Conservation (phyloP, 2,888 invertebrate genomes). For the Ophion slaviceki region DNA sequence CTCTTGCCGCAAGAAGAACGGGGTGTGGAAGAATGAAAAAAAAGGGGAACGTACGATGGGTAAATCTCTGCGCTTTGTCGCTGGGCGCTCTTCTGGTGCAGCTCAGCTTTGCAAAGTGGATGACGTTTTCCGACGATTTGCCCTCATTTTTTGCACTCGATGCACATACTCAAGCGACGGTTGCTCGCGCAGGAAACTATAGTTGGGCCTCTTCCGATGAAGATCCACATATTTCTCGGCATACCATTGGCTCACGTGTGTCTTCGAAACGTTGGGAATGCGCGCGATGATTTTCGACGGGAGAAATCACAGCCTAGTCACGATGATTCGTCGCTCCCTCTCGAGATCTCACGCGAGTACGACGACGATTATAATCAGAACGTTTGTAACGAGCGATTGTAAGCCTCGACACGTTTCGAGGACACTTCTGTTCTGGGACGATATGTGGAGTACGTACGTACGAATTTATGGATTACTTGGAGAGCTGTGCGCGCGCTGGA, state of each 20-base stretch:
- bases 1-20: not conserved
- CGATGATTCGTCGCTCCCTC: slow-evolving; percentile 2
- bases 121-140: slow-evolving; percentile 4
- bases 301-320: slow-evolving; percentile 13
- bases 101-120: slow-evolving; percentile 21
- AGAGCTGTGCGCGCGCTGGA: not conserved
- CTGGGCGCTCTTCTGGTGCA: not conserved
- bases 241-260: not conserved
- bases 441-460: not conserved
- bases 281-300: slow-evolving; percentile 43
- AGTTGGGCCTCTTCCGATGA: not conserved
- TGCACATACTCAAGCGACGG: not conserved
- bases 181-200: not conserved
- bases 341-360: slow-evolving; percentile 28
- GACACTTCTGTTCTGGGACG: not conserved
- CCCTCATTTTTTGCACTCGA: not conserved
- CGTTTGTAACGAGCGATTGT: slow-evolving; percentile 60
- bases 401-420: slow-evolving; percentile 6
- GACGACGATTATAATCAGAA: slow-evolving; percentile 61
- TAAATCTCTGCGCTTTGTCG: not conserved
- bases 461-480: not conserved
- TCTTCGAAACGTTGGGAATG: slow-evolving; percentile 37
- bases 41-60: not conserved
- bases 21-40: not conserved
- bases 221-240: not conserved